Conservation (phyloP, 2,888 invertebrate genomes). For the Orthonevra nobilis region DNA sequence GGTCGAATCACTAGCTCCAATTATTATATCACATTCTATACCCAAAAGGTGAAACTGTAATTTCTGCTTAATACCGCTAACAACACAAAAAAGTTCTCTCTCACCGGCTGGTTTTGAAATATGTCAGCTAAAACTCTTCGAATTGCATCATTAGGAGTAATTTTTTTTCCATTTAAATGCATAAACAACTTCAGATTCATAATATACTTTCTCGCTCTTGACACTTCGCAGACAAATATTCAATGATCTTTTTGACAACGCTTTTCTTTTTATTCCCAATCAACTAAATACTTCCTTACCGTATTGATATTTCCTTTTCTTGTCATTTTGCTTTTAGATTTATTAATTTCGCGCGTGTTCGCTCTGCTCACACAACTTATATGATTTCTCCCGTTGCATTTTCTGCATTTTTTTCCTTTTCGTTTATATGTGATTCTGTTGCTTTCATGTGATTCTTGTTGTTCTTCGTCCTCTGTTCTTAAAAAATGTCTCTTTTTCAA, state of each 20-base stretch:
- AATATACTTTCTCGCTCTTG: background rate
- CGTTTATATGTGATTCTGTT: too few species aligned
- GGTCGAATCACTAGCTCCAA: slow-evolving; percentile 1
- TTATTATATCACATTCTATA: background rate
- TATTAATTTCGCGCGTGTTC: too few species aligned
- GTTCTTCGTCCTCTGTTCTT: too few species aligned
- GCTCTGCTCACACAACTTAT: too few species aligned
- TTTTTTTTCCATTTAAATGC: background rate
- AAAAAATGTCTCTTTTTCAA: too few species aligned
- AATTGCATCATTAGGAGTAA: background rate
- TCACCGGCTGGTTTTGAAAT: background rate
- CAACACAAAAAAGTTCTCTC: background rate
- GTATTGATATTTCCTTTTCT: background rate
- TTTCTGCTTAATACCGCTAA: background rate
- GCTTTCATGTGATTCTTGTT: too few species aligned
- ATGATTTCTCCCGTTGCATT: too few species aligned
- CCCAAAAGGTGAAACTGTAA: background rate
- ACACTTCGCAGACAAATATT: background rate
- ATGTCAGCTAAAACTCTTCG: slow-evolving; percentile 12
- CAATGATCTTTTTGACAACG: background rate
- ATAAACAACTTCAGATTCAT: background rate
- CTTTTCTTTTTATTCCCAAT: background rate
- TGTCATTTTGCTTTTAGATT: too few species aligned
- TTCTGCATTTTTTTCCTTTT: too few species aligned
- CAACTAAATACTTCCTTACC: background rate